Evolutionary conservation across 1,140 invertebrate species (phyloP).

Genomic region (Drosophila pandora): DNA sequence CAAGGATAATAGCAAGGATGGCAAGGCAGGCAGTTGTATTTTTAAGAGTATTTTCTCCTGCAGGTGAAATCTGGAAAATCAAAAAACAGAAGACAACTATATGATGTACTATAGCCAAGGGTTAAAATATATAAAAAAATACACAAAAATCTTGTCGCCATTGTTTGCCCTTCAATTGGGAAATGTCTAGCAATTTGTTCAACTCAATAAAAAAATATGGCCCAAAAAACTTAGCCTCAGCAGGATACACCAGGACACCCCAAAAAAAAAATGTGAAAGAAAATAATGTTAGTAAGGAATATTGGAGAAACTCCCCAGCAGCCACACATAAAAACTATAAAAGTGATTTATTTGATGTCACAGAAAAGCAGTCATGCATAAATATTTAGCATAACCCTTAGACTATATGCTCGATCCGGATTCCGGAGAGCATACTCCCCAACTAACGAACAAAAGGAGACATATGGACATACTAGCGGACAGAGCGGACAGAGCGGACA

Average conservation of each 20-base stretch:
- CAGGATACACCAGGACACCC: conserved; percentile 20
- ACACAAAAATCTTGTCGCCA: conserved; percentile 22
- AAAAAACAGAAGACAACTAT: conserved; percentile 3
- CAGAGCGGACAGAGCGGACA: conserved; percentile 32
- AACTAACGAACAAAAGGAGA: conserved; percentile 9
- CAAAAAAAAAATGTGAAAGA: conserved; percentile 1
- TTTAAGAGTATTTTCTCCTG: background rate
- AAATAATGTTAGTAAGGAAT: conserved; percentile 28
- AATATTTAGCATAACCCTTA: conserved; percentile 80
- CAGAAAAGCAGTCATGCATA: conserved; percentile 81
- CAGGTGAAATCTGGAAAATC: conserved; percentile 7
- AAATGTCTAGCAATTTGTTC: conserved; percentile 58
- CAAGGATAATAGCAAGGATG: background rate
- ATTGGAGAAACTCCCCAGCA: conserved; percentile 53
- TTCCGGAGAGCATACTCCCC: conserved; percentile 10
- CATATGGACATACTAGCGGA: too few relatives aligned
- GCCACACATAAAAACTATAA: conserved; percentile 64
- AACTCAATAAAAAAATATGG: conserved; percentile 57
- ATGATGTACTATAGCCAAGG: too few relatives aligned
- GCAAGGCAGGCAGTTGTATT: background rate
- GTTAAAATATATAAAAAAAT: conserved; percentile 50
- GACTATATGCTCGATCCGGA: conserved; percentile 51
- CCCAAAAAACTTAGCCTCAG: conserved; percentile 15
- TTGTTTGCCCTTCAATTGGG: conserved; percentile 52
- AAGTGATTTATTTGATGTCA: conserved; percentile 81